Percentiles rank a stretch among this genome's conserved stretches.
phyloP scores from a whole-genome alignment of 2,888 invertebrate species.

The Habrosyne pyritoides region DNA sequence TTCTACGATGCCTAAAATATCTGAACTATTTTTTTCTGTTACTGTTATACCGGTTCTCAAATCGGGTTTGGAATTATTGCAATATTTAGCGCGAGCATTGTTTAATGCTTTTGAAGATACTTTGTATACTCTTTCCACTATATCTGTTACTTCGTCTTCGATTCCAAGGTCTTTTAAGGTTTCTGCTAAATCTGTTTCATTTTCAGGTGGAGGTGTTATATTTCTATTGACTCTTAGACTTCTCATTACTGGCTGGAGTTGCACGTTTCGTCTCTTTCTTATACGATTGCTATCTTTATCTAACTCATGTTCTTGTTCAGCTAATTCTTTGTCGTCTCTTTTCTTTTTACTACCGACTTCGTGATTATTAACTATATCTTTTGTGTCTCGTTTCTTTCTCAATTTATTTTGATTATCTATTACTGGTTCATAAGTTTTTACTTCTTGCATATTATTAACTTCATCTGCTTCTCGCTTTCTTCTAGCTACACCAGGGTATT shows the following conservation, averaged over 20 bases:
- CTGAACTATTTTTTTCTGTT: conserved; percentile 18
- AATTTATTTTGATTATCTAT: neutral
- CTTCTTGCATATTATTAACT: neutral
- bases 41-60: conserved; percentile 11
- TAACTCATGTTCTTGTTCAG: neutral
- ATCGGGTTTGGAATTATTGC: conserved; percentile 38
- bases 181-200: conserved; percentile 12
- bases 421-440: neutral
- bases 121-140: conserved; percentile 52
- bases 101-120: conserved; percentile 47
- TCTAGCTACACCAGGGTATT: conserved; percentile 57
- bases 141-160: conserved; percentile 42
- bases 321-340: neutral
- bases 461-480: conserved; percentile 34
- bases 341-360: neutral
- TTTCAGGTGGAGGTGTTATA: conserved; percentile 59
- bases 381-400: neutral
- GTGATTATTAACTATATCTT: neutral
- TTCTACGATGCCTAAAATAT: conserved; percentile 48
- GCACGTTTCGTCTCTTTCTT: conserved; percentile 27
- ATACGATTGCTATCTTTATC: neutral
- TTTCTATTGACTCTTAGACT: conserved; percentile 64
- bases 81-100: conserved; percentile 52
- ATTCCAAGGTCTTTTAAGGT: conserved; percentile 49
- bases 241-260: conserved; percentile 16